A percentile compares a stretch with the other conserved stretches of the same genome.
Conservation (phyloP, 53 echinoderm and acorn worm genomes). For the Zoroaster sp. region DNA sequence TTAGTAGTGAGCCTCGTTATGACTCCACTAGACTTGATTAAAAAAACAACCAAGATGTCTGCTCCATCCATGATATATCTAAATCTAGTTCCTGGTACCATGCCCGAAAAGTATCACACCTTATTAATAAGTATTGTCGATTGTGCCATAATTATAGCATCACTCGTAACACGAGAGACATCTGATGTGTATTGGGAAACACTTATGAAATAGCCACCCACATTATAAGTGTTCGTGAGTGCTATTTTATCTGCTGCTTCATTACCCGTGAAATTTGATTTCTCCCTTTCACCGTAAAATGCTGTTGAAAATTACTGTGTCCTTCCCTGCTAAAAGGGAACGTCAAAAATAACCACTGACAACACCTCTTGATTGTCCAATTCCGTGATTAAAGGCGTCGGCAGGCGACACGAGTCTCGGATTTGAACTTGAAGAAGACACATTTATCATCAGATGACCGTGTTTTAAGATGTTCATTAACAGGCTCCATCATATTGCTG, state of each 20-base stretch:
- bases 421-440: neutral
- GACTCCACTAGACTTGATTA: too few relatives aligned
- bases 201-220: neutral
- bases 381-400: neutral
- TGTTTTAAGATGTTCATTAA: neutral
- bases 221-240: neutral
- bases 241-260: slow-evolving; percentile 28
- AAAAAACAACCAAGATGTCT: too few relatives aligned
- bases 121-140: too few relatives aligned
- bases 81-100: too few relatives aligned
- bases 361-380: neutral
- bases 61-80: too few relatives aligned
- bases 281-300: neutral
- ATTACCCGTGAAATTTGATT: slow-evolving; percentile 33
- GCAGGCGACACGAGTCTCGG: neutral
- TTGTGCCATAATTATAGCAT: too few relatives aligned
- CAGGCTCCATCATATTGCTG: too few relatives aligned
- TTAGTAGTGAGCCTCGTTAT: too few relatives aligned
- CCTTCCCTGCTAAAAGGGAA: neutral
- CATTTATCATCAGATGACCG: neutral
- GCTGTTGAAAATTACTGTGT: neutral
- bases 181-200: too few relatives aligned
- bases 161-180: too few relatives aligned
- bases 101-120: too few relatives aligned
- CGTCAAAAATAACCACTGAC: neutral